A percentile compares a stretch with the other conserved stretches of the same genome.
Conservation (phyloP, 2,113 vertebrate species). For the Galbula dea region DNA sequence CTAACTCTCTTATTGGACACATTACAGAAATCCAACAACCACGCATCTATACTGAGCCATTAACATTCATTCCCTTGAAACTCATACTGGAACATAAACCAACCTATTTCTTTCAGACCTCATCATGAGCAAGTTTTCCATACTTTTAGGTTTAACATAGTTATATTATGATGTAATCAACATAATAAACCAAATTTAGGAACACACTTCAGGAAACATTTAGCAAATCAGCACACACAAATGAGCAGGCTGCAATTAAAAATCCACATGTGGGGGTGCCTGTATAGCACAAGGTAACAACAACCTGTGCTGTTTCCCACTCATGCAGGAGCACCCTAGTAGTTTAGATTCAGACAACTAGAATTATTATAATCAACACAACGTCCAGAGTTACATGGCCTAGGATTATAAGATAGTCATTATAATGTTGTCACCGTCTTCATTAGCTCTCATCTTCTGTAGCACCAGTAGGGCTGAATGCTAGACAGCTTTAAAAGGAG, state of each 20-base stretch:
- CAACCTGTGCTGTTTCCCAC: background rate
- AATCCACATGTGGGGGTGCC: background rate
- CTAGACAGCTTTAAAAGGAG: background rate
- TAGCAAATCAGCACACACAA: background rate
- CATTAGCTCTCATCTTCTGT: background rate
- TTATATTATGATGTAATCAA: background rate
- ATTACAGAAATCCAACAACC: background rate
- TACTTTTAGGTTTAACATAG: background rate
- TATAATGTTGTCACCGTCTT: slow-evolving; percentile 3
- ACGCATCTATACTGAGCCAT: background rate
- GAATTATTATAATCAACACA: slow-evolving; percentile 16
- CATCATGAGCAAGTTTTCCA: background rate
- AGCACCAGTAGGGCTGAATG: background rate
- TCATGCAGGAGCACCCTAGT: background rate
- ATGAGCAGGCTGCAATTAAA: background rate
- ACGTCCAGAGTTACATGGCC: background rate
- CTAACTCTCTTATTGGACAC: background rate
- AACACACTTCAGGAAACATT: too few relatives aligned
- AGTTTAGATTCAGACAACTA: background rate
- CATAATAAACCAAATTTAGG: too few relatives aligned
- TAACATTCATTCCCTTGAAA: background rate
- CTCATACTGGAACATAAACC: background rate
- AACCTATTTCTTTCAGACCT: background rate
- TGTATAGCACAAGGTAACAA: background rate
- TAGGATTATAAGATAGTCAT: background rate